Evolutionary conservation across 2,797 vertebrate species (phyloP), one percentile per base, ranked within the genome.

Genomic region (Pangasius macronema): DNA sequence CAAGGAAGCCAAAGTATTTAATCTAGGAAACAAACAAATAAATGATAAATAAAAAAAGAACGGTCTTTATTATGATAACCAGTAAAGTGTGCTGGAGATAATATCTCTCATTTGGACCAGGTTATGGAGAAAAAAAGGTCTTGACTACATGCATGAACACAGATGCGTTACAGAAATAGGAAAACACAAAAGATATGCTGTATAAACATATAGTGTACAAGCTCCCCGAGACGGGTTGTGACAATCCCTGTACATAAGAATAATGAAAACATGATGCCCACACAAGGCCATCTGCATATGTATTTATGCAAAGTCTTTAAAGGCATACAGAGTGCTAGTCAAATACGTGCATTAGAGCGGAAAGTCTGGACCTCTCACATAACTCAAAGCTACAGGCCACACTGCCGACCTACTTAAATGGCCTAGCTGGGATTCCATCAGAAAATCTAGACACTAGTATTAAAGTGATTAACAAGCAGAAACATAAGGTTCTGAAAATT

Each of bases 271-370:
- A 5, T 14, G 27, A 61, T 70, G 51, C 33, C 59, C n/a, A 20
- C 24, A 51, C 30, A 75, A 20, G 27, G 10, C 2, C 53, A 75
- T 63, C n/a, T 75, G 42, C 39, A 82, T 18, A 87, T 3, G 1
- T 11, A 49, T 70, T 42, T 46, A 82, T 73, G 57, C 14, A 85
- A 57, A 82, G 16, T 46, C 46, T 13, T 84, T 16, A 63, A 77
- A 51, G 13, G 49, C 51, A 33, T 59, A 84, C 67, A 27, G 49
- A 84, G 68, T 46, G 83, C 61, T 49, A 68, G 46, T 33, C 72
- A 85, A 65, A 65, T 49, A 79, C 39, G 30, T 39, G 75, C 18
- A 68, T 30, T 49, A 18, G 16, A 63, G 13, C 30, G 27, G 70
- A 11, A 59, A 57, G 36, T 24, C 39, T 77, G 33, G 63, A 73